Base-by-base conservation (phyloP, 2,113 vertebrate genomes). In the Salvelinus namaycush region DNA sequence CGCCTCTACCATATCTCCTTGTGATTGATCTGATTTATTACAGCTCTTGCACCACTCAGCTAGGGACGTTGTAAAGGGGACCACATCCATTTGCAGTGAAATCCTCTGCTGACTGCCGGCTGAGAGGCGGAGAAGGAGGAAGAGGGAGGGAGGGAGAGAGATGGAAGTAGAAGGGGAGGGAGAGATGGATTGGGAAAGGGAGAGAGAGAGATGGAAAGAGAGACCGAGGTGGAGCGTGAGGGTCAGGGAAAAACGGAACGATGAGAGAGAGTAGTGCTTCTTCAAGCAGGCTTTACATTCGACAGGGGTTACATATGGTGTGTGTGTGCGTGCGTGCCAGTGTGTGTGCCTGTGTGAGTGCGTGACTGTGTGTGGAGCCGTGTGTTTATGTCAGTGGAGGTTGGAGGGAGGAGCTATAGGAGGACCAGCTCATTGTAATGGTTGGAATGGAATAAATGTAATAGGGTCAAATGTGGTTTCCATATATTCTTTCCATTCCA, bases 11-110 rank as follows among this genome's bases (percentile, higher is more conserved):
- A 76, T 77, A 84, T 81, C 82, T 89, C 18, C 62, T 72, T 84
- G 80, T 89, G 86, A 88, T 89, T 87, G 88, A 81, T 79, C 81
- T 88, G 89, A 90, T 89, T 86, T 92, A 91, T 87, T 73, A 60
- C 68, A 68, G 87, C 84, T 89, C 81, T 81, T 75, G 87, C 86
- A 88, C 80, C 71, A 70, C 81, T 87, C 82, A 80, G 79, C 70
- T 70, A 75, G 83, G 79, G 27, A 83, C 82, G 70, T 78, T 85
- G 86, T 85, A 83, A 88, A 89, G 81, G 69, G 80, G 76, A 78
- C 69, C 70, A 60, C 85, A 90, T 90, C 88, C 86, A 90, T 91
- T 90, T 89, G 84, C 81, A 78, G 77, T 79, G 81, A 91, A 87
- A 90, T 88, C 87, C 85, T 85, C 60, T 5, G 72, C 82, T 77